phyloP scores from a whole-genome alignment of 2,888 invertebrate genomes.

The Bombylius major region DNA sequence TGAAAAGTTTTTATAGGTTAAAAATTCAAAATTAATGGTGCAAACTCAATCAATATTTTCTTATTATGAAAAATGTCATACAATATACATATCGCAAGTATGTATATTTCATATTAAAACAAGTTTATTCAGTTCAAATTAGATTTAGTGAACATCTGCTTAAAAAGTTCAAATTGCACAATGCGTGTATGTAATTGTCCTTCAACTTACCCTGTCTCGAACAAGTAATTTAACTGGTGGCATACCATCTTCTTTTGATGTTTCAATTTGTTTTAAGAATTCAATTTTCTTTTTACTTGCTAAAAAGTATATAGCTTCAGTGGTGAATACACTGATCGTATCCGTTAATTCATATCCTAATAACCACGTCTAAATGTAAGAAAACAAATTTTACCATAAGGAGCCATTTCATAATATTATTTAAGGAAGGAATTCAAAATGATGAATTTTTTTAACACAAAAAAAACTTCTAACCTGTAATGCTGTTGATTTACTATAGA shows the following conservation, averaged over 20 bases:
- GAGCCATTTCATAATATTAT: background rate
- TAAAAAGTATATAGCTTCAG: constrained; percentile 74
- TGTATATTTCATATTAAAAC: too few species aligned
- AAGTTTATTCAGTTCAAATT: too few species aligned
- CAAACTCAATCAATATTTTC: background rate
- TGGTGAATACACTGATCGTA: constrained; percentile 83
- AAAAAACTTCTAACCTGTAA: constrained; percentile 53
- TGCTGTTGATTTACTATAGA: constrained; percentile 93
- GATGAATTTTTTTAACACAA: background rate
- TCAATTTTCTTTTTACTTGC: constrained; percentile 98
- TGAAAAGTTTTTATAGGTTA: background rate
- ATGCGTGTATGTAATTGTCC: background rate
- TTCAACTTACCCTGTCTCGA: constrained; percentile 68
- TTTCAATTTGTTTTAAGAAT: constrained; percentile 82
- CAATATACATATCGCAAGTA: too few species aligned
- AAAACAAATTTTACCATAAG: background rate
- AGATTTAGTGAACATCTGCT: too few species aligned
- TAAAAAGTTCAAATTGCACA: too few species aligned
- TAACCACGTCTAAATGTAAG: constrained; percentile 70
- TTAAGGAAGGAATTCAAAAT: background rate
- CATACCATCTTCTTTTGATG: constrained; percentile 69
- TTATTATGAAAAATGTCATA: background rate
- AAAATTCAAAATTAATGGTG: background rate
- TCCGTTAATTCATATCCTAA: constrained; percentile 95
- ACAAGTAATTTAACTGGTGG: constrained; percentile 76